phyloP scores from a whole-genome alignment of 2,113 vertebrate species.

The Macquaria australasica region DNA sequence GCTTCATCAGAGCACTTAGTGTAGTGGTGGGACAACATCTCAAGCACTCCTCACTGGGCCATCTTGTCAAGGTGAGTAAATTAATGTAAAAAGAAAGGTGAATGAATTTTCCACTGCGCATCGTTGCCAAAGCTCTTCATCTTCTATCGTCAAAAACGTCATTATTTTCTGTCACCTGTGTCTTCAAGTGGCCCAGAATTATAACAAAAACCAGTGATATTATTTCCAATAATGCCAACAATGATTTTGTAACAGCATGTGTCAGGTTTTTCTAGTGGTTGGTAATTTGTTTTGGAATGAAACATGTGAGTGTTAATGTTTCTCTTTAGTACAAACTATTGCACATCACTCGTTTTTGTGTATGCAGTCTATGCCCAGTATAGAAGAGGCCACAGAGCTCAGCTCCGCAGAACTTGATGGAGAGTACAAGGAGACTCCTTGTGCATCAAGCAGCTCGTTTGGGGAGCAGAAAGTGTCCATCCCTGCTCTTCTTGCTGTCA shows the following conservation, averaged over 20 bases:
- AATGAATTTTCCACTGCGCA: background rate
- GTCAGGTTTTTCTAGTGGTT: background rate
- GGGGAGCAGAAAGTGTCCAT: slow-evolving; percentile 82
- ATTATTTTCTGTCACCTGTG: background rate
- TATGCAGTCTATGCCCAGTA: slow-evolving; percentile 74
- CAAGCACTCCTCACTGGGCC: slow-evolving; percentile 41
- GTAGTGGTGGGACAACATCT: slow-evolving; percentile 82
- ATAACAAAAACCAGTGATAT: background rate
- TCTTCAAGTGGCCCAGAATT: background rate
- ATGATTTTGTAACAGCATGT: background rate
- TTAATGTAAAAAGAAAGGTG: background rate
- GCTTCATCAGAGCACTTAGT: slow-evolving; percentile 90
- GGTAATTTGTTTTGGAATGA: slow-evolving; percentile 3
- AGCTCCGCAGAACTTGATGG: slow-evolving; percentile 19
- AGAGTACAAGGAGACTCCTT: slow-evolving; percentile 19
- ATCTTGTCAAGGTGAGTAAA: slow-evolving; percentile 70
- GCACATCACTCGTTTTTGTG: slow-evolving; percentile 13
- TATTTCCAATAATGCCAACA: background rate
- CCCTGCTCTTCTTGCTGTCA: slow-evolving; percentile 82
- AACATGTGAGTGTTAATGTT: slow-evolving; percentile 16
- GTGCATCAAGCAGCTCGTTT: background rate
- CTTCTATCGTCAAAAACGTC: background rate
- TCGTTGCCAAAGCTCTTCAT: background rate
- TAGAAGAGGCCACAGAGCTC: slow-evolving; percentile 59
- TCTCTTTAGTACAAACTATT: background rate